A percentile compares a stretch with the other conserved stretches of the same genome.
phyloP scores from a whole-genome alignment of 1,140 invertebrate genomes.

The Chironomus tepperi region DNA sequence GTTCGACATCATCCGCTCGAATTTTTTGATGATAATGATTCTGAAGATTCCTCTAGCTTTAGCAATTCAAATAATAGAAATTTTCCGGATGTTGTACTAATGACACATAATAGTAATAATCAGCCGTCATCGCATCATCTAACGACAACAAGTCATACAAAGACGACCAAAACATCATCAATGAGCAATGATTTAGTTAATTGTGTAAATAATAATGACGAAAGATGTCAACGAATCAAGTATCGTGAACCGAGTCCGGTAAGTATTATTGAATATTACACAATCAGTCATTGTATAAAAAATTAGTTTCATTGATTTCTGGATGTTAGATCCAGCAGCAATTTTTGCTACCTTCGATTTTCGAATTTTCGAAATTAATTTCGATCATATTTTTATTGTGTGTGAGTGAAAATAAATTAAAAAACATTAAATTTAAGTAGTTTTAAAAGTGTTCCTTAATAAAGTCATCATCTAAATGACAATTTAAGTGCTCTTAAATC shows the following conservation, averaged over 20 bases:
- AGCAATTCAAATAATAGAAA: neutral
- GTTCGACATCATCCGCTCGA: neutral
- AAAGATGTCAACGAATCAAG: neutral
- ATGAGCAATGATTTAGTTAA: neutral
- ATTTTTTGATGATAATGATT: neutral
- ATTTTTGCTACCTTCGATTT: neutral
- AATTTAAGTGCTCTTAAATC: conserved; percentile 18
- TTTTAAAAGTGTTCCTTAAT: neutral
- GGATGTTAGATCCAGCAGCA: neutral
- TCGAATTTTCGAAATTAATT: neutral
- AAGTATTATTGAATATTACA: neutral
- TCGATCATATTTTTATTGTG: neutral
- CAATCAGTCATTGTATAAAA: neutral
- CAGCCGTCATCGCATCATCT: too few relatives aligned
- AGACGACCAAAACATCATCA: neutral
- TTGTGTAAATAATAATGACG: neutral
- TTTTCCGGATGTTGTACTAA: neutral
- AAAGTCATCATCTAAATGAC: neutral
- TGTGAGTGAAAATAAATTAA: neutral
- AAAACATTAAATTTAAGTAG: neutral
- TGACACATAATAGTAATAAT: neutral
- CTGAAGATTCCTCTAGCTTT: neutral
- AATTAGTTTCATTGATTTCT: neutral
- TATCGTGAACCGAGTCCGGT: conserved; percentile 18
- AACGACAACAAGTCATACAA: neutral